Percentiles rank a stretch among this genome's conserved stretches.
These are phyloP conservation scores for Platynereis dumerilii DNA, from an alignment of 2,888 invertebrate species.

Conservation along the genomic window DNA sequence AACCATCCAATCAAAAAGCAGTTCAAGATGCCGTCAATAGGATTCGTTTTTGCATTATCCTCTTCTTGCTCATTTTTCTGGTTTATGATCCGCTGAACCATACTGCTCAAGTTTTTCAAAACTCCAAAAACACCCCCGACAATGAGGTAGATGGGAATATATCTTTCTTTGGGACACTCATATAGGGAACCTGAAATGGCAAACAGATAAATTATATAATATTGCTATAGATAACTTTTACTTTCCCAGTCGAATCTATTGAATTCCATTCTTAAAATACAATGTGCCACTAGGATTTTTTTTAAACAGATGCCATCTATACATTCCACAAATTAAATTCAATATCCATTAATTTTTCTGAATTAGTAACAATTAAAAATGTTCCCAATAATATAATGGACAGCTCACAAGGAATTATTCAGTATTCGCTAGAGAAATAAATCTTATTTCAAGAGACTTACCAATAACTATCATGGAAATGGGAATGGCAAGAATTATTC, in stretches of 20 bases:
- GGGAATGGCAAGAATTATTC: conserved; percentile 72
- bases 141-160: conserved; percentile 74
- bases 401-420: too few species aligned
- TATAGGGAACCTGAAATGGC: conserved; percentile 67
- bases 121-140: conserved; percentile 74
- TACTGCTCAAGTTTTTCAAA: conserved; percentile 70
- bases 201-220: not conserved
- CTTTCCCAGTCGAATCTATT: too few species aligned
- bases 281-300: too few species aligned
- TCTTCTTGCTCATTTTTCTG: conserved; percentile 64
- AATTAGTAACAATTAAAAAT: too few species aligned
- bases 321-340: too few species aligned
- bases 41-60: conserved; percentile 50
- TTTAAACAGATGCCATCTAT: too few species aligned
- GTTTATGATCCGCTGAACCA: conserved; percentile 68
- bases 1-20: conserved; percentile 74
- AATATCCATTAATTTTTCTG: too few species aligned
- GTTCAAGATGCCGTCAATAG: conserved; percentile 48
- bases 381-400: too few species aligned
- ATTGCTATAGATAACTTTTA: too few species aligned
- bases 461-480: conserved; percentile 75
- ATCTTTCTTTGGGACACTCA: conserved; percentile 73
- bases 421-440: too few species aligned
- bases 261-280: too few species aligned
- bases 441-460: too few species aligned